These are phyloP conservation scores for Cygnus buccinator DNA, from an alignment of 2,113 vertebrate genomes.

Conservation along the genomic window DNA sequence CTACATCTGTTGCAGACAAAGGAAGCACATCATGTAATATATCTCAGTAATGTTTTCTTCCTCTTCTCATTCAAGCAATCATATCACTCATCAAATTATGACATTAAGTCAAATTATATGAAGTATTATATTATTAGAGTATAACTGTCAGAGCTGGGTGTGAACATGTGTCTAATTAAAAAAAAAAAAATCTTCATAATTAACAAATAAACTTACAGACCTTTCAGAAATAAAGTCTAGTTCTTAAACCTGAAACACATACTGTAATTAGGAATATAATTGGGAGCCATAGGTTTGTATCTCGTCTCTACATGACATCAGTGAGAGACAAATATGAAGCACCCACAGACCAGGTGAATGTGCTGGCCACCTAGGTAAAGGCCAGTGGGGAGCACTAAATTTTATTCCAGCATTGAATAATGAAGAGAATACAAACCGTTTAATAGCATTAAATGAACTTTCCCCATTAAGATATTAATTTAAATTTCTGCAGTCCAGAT, in stretches of 20 bases:
- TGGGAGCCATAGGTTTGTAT: not conserved
- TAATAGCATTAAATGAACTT: accelerated
- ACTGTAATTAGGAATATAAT: not conserved
- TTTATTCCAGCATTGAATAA: not conserved
- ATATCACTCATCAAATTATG: not conserved
- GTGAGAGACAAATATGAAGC: not conserved
- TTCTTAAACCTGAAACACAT: not conserved
- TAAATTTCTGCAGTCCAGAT: not conserved
- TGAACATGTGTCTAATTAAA: not conserved
- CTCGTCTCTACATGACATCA: not conserved
- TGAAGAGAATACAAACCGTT: not conserved
- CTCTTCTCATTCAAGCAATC: not conserved
- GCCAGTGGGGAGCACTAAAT: not conserved
- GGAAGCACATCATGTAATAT: not conserved
- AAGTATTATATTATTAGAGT: not conserved
- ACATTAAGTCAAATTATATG: not conserved
- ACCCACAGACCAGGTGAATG: not conserved
- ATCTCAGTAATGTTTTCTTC: not conserved
- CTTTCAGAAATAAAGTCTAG: not conserved
- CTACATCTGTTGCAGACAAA: not conserved
- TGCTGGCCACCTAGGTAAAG: accelerated
- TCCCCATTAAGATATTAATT: not conserved
- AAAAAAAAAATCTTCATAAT: not conserved
- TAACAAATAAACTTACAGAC: not conserved
- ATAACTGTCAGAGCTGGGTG: not conserved